Base-by-base conservation (phyloP, 2,797 vertebrate genomes). In the Menidia menidia region DNA sequence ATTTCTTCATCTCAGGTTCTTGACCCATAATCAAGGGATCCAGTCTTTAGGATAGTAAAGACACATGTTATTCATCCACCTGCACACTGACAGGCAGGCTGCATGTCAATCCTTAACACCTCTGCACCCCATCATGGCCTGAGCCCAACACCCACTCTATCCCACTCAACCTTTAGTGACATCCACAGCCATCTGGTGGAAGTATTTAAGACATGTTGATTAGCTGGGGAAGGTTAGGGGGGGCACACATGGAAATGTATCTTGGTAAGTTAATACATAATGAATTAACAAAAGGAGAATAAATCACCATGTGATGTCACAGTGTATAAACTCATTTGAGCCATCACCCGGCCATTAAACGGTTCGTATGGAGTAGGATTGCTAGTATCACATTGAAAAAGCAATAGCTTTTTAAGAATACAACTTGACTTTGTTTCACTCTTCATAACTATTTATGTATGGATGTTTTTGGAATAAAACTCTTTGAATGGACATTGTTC, bases 111-210 rank as follows among this genome's bases (percentile, higher is more conserved):
- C 81, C 73, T 79, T 83, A 90, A 92, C 89, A 88, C 81, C 85
- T 81, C 79, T 57, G 64, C 64, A 78, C 87, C 86, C 86, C 32
- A 7, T 61, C 66, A 67, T 92, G 81, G 92, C 93, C 93, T 78
- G 13, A 44, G 35, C 62, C 69, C 59, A 75, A 86, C 89, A 92
- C 81, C 86, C 61, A 59, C 59, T 69, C 54, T n/a, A 32, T 48
- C 75, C 68, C 70, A 33, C 45, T 60, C 87, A 60, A 89, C 84
- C 90, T 80, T 61, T 44, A 51, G 47, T 84, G 88, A 92, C 90
- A 88, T 64, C 64, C 78, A 67, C 47, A 58, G 83, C 90, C 94
- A 93, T 94, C 93, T 94, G 93, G 83, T 88, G 75, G 64, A 55
- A 73, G 81, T 73, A 71, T 84, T 69, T 64, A 83, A 64, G 82